Percentiles rank a stretch among this genome's conserved stretches.
Conservation (phyloP, 37 sponge, comb jelly and placozoan genomes). For the Halichondria panicea region DNA sequence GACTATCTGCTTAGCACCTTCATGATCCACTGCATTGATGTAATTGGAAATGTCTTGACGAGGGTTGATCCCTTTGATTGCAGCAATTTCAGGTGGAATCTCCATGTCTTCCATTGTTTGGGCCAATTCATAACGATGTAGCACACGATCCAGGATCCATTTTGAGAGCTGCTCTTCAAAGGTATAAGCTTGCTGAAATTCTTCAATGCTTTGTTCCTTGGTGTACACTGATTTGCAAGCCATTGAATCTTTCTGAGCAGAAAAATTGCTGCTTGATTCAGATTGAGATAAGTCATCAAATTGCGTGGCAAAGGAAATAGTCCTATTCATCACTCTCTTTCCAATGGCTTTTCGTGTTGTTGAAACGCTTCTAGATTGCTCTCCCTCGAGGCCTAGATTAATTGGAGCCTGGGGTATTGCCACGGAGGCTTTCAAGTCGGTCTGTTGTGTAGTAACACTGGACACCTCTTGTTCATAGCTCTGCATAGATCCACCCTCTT, state of each 20-base stretch:
- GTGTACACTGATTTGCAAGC: neutral
- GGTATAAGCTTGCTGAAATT: too few species aligned
- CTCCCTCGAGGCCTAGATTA: constrained; percentile 41
- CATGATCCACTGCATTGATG: neutral
- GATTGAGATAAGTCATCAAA: constrained; percentile 34
- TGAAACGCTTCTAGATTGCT: constrained; percentile 24
- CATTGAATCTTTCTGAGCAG: neutral
- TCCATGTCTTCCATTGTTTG: neutral
- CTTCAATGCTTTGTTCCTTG: neutral
- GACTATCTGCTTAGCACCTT: neutral
- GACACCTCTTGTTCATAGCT: constrained; percentile 41
- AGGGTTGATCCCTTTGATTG: neutral
- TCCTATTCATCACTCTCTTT: constrained; percentile 35
- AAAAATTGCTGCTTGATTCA: neutral
- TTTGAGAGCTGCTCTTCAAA: constrained; percentile 52
- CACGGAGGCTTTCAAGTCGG: constrained; percentile 24
- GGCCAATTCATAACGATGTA: neutral
- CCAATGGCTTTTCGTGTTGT: constrained; percentile 38
- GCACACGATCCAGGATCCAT: constrained; percentile 42
- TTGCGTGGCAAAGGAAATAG: constrained; percentile 39
- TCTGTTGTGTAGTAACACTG: constrained; percentile 39
- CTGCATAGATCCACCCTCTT: constrained; percentile 60
- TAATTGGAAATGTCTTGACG: neutral
- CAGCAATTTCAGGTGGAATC: neutral
- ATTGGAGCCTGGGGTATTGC: constrained; percentile 21